Percentiles rank a stretch among this genome's conserved stretches.
phyloP scores from a whole-genome alignment of 2,888 invertebrate species.

The Megalurothrips usitatus region DNA sequence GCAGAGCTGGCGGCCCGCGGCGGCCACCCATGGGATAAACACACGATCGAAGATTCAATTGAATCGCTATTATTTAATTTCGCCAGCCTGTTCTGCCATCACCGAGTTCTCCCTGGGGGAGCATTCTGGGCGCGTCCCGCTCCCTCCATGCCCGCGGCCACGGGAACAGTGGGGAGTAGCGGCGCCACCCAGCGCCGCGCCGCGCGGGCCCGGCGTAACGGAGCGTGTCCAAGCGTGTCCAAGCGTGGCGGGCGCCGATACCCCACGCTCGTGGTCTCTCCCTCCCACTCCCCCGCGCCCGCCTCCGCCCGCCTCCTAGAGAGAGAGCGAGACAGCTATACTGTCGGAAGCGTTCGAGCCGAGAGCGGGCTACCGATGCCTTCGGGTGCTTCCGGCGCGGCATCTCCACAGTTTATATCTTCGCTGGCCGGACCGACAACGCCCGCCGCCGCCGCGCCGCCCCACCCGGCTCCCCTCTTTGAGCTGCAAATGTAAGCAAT shows the following conservation, averaged over 20 bases:
- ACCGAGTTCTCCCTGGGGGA: background rate
- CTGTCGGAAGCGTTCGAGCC: too few species aligned
- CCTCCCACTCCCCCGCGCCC: background rate
- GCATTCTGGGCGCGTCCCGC: too few species aligned
- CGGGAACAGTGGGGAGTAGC: background rate
- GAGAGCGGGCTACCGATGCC: background rate
- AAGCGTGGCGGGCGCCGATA: too few species aligned
- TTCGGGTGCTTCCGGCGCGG: background rate
- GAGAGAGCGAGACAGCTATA: too few species aligned
- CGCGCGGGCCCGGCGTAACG: too few species aligned
- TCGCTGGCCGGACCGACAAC: background rate
- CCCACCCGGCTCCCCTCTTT: background rate
- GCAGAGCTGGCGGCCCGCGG: too few species aligned
- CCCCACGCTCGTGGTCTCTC: background rate
- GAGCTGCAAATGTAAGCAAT: conserved; percentile 20
- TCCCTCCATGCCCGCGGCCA: background rate
- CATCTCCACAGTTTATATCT: background rate
- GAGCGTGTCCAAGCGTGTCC: too few species aligned
- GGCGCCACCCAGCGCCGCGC: too few species aligned
- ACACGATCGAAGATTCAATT: conserved; percentile 13
- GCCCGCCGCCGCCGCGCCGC: background rate
- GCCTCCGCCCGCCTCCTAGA: background rate
- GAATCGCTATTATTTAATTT: conserved; percentile 27
- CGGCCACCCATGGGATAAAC: background rate
- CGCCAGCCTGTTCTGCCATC: background rate